Base-by-base conservation (phyloP, 2,113 vertebrate genomes). In the Carassius carassius region DNA sequence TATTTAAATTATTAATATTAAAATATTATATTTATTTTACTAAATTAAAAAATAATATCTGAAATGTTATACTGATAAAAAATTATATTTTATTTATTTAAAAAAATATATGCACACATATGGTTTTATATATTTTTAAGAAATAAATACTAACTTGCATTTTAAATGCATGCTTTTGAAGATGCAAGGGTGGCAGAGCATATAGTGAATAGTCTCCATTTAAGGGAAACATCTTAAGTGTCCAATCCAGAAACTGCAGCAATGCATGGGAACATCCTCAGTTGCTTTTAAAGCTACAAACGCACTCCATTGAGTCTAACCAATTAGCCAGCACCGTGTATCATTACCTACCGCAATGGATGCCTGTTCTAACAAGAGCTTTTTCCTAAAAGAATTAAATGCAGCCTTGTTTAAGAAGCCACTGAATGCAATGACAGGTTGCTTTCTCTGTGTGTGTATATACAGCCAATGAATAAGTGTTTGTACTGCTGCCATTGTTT, bases 401-500 rank as follows among this genome's bases (percentile, higher is more conserved):
- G 41, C 60, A 51, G 25, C 78, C 44, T 67, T 16, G 25, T 81
- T 32, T 49, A 49, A 17, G 41, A 10, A 65, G 21, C 19, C 56
- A 60, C 56, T 78, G 54, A 60, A 37, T 78, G 76, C 76, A 60
- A 78, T 78, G 76, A 78, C 23, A 78, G 76, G 76, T 21, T 37
- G 21, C 35, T 16, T 37, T 49, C 41, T 41, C n/a, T 29, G 78
- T 47, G 58, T 80, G 78, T 77, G 74, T 81, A 25, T 49, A 35
- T 51, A 81, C 78, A 81, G 62, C 49, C 17, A 23, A 51, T 81
- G 79, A 81, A 81, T 65, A 65, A 65, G 35, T 81, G 79, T 81
- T 81, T 69, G 79, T 32, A 67, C 79, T 49, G 62, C 62, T 69
- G 63, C 25, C 78, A 81, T 81, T 81, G 78, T 81, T 81, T 81